Base-by-base conservation (phyloP, 92 coral and sea anemone genomes). In the Siderastrea siderea region DNA sequence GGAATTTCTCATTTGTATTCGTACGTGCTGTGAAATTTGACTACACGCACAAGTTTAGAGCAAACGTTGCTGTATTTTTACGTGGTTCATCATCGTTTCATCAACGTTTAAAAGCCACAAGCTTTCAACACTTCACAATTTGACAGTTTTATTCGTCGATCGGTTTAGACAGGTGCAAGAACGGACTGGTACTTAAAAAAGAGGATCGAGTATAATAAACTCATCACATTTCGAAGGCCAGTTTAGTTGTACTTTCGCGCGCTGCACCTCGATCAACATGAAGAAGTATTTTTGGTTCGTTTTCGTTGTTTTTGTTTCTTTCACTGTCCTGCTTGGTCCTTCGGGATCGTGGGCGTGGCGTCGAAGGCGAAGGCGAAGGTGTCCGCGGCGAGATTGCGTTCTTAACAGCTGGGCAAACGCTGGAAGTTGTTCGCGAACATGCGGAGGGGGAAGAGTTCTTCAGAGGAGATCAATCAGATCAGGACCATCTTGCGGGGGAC, bases 361-460 rank as follows among this genome's bases (percentile, higher is more conserved):
- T 0, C 45, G 77, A 16, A 15, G 84, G 6, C 38, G 84, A 4
- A 44, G 85, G 14, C 65, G 76, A n/a, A 54, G 84, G 38, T 43
- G 85, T 16, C 0, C 6, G 1, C 66, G 54, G 48, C 67, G 13
- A 53, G 7, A 81, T 45, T 81, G 85, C 50, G 76, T 8, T 52
- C 50, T 67, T 15, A 2, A 44, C 9, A 11, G 17, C 10, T 81
- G 85, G 77, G 4, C 9, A 45, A 68, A 59, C 2, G 17, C 3
- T 5, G 77, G 85, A 6, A 17, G 45, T 1, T 83, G 92, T 49
- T 82, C 92, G 9, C 53, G 66, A 13, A 44, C 92, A 9, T 89
- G 92, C 48, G 92, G 92, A 10, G 75, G 66, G 1, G 79, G 84
- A 5, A 7, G 7, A 14, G 12, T 78, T 5, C 15, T n/a, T 3